Conservation (phyloP, 1,140 invertebrate genomes). For the Drosophila pallidifrons region DNA sequence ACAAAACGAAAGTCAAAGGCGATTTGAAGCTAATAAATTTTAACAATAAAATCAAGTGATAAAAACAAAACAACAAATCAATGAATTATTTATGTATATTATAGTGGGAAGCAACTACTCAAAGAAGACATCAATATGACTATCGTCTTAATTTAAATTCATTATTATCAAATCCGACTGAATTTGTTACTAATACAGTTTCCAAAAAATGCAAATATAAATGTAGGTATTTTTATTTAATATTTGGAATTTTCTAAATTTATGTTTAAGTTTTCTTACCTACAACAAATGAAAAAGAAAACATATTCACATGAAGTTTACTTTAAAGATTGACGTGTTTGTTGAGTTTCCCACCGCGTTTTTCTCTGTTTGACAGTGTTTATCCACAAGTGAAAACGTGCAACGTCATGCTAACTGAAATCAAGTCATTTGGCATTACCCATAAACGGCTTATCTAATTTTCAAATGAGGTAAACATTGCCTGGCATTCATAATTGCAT, state of each 20-base stretch:
- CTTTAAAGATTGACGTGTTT: neutral
- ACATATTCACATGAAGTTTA: too few species aligned
- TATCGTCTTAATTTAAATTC: too few species aligned
- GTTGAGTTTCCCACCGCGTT: neutral
- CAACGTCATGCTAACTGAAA: slow-evolving; percentile 31
- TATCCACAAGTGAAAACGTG: slow-evolving; percentile 28
- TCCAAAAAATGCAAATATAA: too few species aligned
- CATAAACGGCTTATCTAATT: slow-evolving; percentile 79
- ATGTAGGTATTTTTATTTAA: too few species aligned
- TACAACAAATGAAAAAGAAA: too few species aligned
- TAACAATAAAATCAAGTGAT: slow-evolving; percentile 68
- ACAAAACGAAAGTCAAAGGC: slow-evolving; percentile 42
- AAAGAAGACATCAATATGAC: neutral
- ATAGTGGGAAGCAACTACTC: neutral
- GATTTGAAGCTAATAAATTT: slow-evolving; percentile 73
- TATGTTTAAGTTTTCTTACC: too few species aligned
- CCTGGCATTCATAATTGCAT: slow-evolving; percentile 78
- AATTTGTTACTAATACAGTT: too few species aligned
- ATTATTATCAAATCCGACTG: too few species aligned
- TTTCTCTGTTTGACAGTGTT: neutral
- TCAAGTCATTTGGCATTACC: slow-evolving; percentile 66
- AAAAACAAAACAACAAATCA: slow-evolving; percentile 63
- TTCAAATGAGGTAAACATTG: slow-evolving; percentile 76
- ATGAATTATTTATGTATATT: neutral
- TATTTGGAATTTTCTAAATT: too few species aligned